A percentile compares a stretch with the other conserved stretches of the same genome.
Conservation (phyloP, 2,888 invertebrate species). For the Scrobipalpa costella region DNA sequence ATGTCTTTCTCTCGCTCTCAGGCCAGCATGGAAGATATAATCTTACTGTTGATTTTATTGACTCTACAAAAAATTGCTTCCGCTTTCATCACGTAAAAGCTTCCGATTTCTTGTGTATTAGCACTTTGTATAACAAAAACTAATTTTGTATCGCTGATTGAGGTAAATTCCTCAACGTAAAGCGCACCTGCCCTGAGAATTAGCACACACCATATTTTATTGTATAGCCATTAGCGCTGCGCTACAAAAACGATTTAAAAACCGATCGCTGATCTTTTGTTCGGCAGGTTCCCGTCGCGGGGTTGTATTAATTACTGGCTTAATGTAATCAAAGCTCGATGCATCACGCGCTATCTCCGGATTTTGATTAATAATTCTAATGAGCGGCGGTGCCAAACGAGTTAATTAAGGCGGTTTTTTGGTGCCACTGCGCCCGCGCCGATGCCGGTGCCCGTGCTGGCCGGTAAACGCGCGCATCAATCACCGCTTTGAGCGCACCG, state of each 20-base stretch:
- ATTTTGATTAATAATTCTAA: constrained; percentile 81
- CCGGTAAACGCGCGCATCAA: constrained; percentile 79
- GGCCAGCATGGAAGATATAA: too few species aligned
- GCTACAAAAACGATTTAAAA: constrained; percentile 33
- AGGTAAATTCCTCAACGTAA: not conserved
- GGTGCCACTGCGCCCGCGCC: constrained; percentile 60
- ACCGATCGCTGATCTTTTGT: constrained; percentile 44
- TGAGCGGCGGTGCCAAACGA: constrained; percentile 81
- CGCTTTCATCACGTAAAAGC: too few species aligned
- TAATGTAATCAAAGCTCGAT: constrained; percentile 81
- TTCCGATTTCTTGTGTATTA: not conserved
- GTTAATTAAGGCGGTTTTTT: constrained; percentile 79
- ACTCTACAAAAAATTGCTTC: not conserved
- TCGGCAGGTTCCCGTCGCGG: constrained; percentile 54
- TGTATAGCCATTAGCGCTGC: constrained; percentile 54
- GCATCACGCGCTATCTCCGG: constrained; percentile 77
- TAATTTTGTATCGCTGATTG: constrained; percentile 8
- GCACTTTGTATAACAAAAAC: not conserved
- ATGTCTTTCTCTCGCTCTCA: too few species aligned
- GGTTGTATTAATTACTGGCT: constrained; percentile 73
- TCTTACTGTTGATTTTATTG: not conserved
- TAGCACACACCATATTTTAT: constrained; percentile 48
- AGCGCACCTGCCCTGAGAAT: constrained; percentile 37
- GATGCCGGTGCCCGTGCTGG: constrained; percentile 69
- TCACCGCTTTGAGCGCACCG: constrained; percentile 76